A percentile compares a stretch with the other conserved stretches of the same genome.
phyloP scores from a whole-genome alignment of 2,888 invertebrate genomes.

The Masnerella sp. region DNA sequence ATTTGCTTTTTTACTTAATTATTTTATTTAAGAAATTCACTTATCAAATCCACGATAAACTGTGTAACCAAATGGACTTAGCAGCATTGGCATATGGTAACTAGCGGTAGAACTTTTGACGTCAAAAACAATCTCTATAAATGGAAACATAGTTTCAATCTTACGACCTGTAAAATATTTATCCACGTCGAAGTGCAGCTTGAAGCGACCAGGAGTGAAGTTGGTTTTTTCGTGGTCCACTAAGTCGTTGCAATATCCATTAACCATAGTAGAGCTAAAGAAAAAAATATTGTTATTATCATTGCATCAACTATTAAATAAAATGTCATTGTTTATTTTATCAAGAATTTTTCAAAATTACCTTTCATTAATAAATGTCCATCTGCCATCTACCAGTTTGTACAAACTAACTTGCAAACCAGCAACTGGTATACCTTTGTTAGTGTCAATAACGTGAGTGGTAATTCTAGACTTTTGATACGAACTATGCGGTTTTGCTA shows the following conservation, averaged over 20 bases:
- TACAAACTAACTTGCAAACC: conserved; percentile 84
- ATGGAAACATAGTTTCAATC: conserved; percentile 85
- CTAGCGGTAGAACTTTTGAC: conserved; percentile 81
- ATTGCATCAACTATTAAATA: neutral
- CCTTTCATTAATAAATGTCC: conserved; percentile 83
- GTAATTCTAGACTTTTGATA: conserved; percentile 81
- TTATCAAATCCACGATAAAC: conserved; percentile 85
- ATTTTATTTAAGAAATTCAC: too few species aligned
- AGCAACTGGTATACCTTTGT: conserved; percentile 83
- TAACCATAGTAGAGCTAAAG: conserved; percentile 80
- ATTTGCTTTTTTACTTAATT: too few species aligned
- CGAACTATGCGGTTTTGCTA: neutral
- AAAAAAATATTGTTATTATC: neutral
- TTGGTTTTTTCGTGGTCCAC: conserved; percentile 79
- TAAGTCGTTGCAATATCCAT: conserved; percentile 84
- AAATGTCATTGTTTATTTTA: neutral
- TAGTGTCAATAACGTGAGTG: conserved; percentile 86
- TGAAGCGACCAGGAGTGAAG: conserved; percentile 85
- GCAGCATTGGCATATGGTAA: conserved; percentile 86
- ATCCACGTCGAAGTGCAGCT: conserved; percentile 85
- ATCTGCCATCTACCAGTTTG: conserved; percentile 82
- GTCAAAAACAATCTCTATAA: conserved; percentile 87
- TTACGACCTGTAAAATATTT: conserved; percentile 83
- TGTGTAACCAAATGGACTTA: conserved; percentile 87
- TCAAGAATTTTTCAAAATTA: conserved; percentile 59